A percentile compares a stretch with the other conserved stretches of the same genome.
Conservation (phyloP, 2,797 vertebrate genomes). For the Sphenodon punctatus region DNA sequence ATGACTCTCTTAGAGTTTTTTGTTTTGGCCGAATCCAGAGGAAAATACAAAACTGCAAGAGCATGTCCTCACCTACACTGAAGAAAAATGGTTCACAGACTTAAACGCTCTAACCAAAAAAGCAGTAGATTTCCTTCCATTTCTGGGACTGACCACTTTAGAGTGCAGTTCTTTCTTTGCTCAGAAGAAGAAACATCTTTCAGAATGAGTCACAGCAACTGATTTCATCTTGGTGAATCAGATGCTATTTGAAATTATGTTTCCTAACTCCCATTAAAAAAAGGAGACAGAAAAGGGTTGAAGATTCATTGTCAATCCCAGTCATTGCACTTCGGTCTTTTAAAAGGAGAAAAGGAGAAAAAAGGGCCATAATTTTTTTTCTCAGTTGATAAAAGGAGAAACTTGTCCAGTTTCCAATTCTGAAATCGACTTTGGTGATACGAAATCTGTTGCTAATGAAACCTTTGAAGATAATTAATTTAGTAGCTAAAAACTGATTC, state of each 20-base stretch:
- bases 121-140: too few relatives aligned
- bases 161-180: too few relatives aligned
- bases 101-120: too few relatives aligned
- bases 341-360: conserved; percentile 24
- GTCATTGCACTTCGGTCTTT: neutral
- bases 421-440: conserved; percentile 62
- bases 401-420: conserved; percentile 67
- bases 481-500: conserved; percentile 40
- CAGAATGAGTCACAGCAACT: neutral
- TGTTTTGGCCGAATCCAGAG: too few relatives aligned
- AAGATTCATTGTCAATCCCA: conserved; percentile 8
- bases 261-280: neutral
- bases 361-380: conserved; percentile 37
- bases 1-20: too few relatives aligned
- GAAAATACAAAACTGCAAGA: too few relatives aligned
- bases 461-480: conserved; percentile 72
- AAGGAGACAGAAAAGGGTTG: conserved; percentile 10
- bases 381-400: conserved; percentile 54
- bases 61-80: too few relatives aligned
- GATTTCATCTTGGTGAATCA: neutral
- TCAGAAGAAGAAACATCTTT: neutral
- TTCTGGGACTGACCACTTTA: too few relatives aligned
- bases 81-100: too few relatives aligned
- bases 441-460: conserved; percentile 67
- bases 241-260: neutral